Base-by-base conservation (phyloP, 2,113 vertebrate genomes). In the Microcebus murinus region DNA sequence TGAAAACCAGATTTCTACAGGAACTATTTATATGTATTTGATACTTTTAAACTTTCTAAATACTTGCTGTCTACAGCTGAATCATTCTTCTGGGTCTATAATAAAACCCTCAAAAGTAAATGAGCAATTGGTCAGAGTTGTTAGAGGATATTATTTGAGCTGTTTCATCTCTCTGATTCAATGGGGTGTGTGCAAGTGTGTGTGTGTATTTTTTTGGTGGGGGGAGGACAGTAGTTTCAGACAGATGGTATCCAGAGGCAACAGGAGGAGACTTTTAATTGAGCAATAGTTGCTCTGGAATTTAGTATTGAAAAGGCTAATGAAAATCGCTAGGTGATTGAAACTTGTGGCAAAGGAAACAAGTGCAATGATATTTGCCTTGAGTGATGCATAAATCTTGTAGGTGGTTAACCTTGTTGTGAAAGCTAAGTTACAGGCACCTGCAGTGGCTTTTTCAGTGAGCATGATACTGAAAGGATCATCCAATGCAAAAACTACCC, bases 161-260 rank as follows among this genome's bases (percentile, higher is more conserved):
- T 71, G 79, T 96, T 85, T 84, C 91, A 82, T 96, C 95, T 92
- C 83, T 96, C 13, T 97, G 97, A 97, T 92, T 96, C 90, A 96
- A 67, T 80, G 79, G 96, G 67, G 77, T 95, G 84, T 96, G 95
- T 96, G 61, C n/a, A 70, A 42, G 67, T 55, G 29, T 91, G 36
- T 73, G n/a, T 95, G 45, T 91, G 18, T 83, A 34, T 65, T 82
- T 83, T 86, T 29, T 74, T 21, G 6, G 20, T 20, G 31, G n/a
- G 63, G 50, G 48, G 61, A 91, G 83, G 85, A n/a, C 65, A 65
- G 42, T 92, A 36, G 67, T 95, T 95, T 96, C 36, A 73, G 55
- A 85, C 48, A 92, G 91, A 87, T 95, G 90, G 39, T 90, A 81
- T 87, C n/a, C 70, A 34, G 63, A 94, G 71, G 52, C 52, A 93